Base-by-base conservation (phyloP, 1,140 invertebrate genomes). In the Thereuonema tuberculata region DNA sequence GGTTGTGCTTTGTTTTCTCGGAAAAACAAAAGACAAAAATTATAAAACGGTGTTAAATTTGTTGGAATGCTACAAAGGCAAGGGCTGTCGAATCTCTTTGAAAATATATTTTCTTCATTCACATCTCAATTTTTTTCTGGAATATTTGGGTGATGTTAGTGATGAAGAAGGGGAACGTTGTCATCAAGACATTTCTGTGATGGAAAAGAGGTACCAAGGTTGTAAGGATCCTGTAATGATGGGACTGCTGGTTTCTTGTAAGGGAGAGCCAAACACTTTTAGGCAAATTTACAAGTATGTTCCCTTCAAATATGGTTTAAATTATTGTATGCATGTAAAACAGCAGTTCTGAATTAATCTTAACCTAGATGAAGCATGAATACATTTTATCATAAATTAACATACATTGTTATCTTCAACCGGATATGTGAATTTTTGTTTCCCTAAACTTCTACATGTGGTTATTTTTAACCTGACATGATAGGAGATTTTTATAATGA, bases 241-340 rank as follows among this genome's bases (percentile, higher is more conserved):
- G 46, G 61, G 43, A 55, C 70, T 67, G 61, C 29, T 62, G 60
- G 58, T 37, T 62, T 56, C 58, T 61, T 23, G n/a, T 62, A 49
- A 23, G 25, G 3, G 53, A 60, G n/a, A 57, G 31, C 17, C 5
- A 37, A 37, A 37, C 5, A 37, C 31, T 37, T 37, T n/a, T n/a
- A n/a, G n/a, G n/a, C n/a, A n/a, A n/a, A n/a, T n/a, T n/a, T n/a
- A n/a, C n/a, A n/a, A n/a, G n/a, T n/a, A n/a, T n/a, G n/a, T n/a
- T n/a, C n/a, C n/a, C n/a, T n/a, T n/a, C n/a, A n/a, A n/a, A n/a
- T n/a, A n/a, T n/a, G n/a, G n/a, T n/a, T n/a, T n/a, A n/a, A n/a
- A n/a, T n/a, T n/a, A n/a, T n/a, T n/a, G n/a, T n/a, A n/a, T n/a
- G n/a, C n/a, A n/a, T n/a, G n/a, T n/a, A n/a, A n/a, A n/a, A n/a